Conservation (phyloP, 2,888 invertebrate genomes). For the Sarcophaga carnaria region DNA sequence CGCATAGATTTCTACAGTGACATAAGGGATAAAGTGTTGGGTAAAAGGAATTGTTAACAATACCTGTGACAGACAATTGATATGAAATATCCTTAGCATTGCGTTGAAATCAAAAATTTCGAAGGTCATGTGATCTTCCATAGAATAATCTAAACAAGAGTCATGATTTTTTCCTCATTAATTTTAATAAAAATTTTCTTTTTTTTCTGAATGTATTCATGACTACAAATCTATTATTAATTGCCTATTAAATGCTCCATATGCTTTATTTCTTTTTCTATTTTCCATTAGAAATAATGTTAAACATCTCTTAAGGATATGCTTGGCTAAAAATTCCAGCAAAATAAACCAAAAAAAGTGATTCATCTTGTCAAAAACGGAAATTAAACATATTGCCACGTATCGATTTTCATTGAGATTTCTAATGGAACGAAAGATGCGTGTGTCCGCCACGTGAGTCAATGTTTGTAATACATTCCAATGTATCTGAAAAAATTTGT, state of each 20-base stretch:
- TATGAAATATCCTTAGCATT: too few species aligned
- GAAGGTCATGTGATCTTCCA: too few species aligned
- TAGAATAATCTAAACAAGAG: background rate
- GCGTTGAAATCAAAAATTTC: too few species aligned
- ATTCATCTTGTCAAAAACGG: slow-evolving; percentile 25
- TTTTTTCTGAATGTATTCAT: background rate
- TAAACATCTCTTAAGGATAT: background rate
- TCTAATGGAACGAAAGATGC: slow-evolving; percentile 14
- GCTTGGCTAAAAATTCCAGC: background rate
- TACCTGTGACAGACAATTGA: too few species aligned
- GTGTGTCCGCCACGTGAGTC: slow-evolving; percentile 60
- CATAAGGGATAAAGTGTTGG: too few species aligned
- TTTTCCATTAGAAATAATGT: background rate
- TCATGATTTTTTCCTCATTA: background rate
- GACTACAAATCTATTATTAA: background rate
- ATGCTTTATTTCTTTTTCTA: background rate
- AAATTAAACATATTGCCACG: slow-evolving; percentile 39
- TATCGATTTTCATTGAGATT: slow-evolving; percentile 15
- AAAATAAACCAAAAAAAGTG: background rate
- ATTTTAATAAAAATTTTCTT: background rate
- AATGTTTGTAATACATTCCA: slow-evolving; percentile 20
- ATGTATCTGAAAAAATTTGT: slow-evolving; percentile 6
- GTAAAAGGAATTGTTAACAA: too few species aligned
- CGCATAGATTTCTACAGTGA: too few species aligned
- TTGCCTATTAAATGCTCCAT: background rate